phyloP scores from a whole-genome alignment of 2,113 vertebrate species.

The Melanerpes formicivorus region DNA sequence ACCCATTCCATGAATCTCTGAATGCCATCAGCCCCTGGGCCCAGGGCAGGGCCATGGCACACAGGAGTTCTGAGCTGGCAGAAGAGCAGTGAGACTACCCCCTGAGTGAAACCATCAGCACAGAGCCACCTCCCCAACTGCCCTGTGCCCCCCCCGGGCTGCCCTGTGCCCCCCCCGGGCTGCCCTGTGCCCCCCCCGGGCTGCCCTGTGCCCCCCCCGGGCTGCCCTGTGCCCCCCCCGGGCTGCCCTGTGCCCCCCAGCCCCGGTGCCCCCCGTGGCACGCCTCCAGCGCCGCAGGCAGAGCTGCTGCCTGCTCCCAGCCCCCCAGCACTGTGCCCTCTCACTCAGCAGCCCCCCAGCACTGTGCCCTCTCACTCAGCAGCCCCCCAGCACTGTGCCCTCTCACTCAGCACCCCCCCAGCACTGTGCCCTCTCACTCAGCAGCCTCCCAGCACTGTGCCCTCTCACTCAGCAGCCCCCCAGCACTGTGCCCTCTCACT shows the following conservation, averaged over 20 bases:
- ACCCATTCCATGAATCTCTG: too few relatives aligned
- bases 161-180: neutral
- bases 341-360: neutral
- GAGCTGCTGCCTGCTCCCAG: neutral
- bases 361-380: too few relatives aligned
- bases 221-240: neutral
- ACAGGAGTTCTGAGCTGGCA: neutral
- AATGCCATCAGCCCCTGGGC: neutral
- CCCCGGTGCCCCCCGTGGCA: neutral
- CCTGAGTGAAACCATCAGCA: neutral
- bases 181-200: neutral
- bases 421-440: conserved; percentile 23
- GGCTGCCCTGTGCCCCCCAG: neutral
- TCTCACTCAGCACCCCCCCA: neutral
- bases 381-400: neutral
- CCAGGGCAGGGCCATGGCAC: neutral
- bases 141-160: neutral
- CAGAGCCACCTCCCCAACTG: neutral
- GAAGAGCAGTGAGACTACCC: neutral
- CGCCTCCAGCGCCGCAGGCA: too few relatives aligned
- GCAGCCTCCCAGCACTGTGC: too few relatives aligned
- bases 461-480: too few relatives aligned
- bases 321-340: too few relatives aligned
- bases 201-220: neutral
- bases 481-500: too few relatives aligned